These are phyloP conservation scores for Ophion ventricosus DNA, from an alignment of 2,888 invertebrate species.

Conservation along the genomic window DNA sequence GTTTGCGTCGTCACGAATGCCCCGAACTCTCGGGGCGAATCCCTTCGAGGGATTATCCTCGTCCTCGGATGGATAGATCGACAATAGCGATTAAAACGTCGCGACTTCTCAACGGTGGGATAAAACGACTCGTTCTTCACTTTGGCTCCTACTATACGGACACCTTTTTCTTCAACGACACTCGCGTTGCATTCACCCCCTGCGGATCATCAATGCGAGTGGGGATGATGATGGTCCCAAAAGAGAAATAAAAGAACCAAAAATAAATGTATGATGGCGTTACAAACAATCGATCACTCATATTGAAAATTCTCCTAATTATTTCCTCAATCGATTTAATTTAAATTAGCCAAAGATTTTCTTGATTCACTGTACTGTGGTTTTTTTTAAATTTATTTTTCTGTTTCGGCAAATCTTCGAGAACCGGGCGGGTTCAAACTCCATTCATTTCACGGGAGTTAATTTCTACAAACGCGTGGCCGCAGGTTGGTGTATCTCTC, in stretches of 20 bases:
- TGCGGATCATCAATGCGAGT: too few species aligned
- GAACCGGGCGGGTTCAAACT: slow-evolving; percentile 58
- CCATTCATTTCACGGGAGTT: slow-evolving; percentile 71
- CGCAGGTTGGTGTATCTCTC: slow-evolving; percentile 1
- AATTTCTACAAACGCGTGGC: slow-evolving; percentile 57
- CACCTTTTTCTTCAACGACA: too few species aligned
- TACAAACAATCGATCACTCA: too few species aligned
- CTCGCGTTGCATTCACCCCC: too few species aligned
- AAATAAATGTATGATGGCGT: too few species aligned
- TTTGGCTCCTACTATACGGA: too few species aligned
- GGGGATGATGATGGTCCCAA: too few species aligned
- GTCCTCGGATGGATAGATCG: slow-evolving; percentile 54
- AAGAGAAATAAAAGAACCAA: too few species aligned
- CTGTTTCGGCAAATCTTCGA: not conserved
- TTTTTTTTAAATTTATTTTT: not conserved
- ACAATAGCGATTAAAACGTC: slow-evolving; percentile 57
- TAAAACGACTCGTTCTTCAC: too few species aligned
- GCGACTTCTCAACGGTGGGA: slow-evolving; percentile 35
- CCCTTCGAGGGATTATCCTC: slow-evolving; percentile 54
- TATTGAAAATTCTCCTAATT: not conserved
- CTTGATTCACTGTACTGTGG: not conserved
- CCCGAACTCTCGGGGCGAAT: slow-evolving; percentile 24
- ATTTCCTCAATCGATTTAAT: not conserved
- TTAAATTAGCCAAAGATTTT: slow-evolving; percentile 17
- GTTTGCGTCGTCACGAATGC: slow-evolving; percentile 57